Percentiles rank a stretch among this genome's conserved stretches.
Conservation (phyloP, 1,140 invertebrate genomes). For the Protaetia brevitarsis region DNA sequence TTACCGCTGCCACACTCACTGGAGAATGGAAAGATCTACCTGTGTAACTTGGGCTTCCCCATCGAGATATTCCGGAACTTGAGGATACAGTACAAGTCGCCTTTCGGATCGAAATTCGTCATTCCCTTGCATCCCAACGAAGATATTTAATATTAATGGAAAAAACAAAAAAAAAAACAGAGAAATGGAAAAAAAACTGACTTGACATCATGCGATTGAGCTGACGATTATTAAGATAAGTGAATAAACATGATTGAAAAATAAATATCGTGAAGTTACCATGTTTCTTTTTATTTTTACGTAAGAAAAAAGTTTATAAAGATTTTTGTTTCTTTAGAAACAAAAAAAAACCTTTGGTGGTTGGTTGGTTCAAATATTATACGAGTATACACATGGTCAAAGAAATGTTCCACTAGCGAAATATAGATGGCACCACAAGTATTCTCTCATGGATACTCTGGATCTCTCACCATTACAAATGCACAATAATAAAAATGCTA, state of each 20-base stretch:
- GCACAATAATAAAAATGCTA: no score
- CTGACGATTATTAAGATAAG: background rate
- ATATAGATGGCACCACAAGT: no score
- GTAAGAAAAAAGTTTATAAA: no score
- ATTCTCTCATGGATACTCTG: no score
- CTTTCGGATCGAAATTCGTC: conserved; percentile 84
- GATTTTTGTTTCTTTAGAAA: no score
- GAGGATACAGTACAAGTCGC: conserved; percentile 78
- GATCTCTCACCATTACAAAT: no score
- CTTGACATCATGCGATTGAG: background rate
- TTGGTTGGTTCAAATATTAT: no score
- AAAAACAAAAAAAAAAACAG: background rate
- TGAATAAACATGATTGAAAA: conserved; percentile 1
- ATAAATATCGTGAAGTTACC: no score
- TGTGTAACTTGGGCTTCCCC: conserved; percentile 84
- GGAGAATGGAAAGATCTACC: conserved; percentile 76
- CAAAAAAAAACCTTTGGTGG: no score
- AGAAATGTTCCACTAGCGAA: no score
- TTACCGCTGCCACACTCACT: conserved; percentile 70
- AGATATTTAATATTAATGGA: background rate
- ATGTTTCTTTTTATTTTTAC: no score
- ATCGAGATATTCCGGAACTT: conserved; percentile 71
- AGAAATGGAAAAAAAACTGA: background rate
- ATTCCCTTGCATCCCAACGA: conserved; percentile 75
- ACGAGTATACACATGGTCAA: no score